phyloP scores from a whole-genome alignment of 1,140 invertebrate genomes.

The Zaprionus lachaisei region DNA sequence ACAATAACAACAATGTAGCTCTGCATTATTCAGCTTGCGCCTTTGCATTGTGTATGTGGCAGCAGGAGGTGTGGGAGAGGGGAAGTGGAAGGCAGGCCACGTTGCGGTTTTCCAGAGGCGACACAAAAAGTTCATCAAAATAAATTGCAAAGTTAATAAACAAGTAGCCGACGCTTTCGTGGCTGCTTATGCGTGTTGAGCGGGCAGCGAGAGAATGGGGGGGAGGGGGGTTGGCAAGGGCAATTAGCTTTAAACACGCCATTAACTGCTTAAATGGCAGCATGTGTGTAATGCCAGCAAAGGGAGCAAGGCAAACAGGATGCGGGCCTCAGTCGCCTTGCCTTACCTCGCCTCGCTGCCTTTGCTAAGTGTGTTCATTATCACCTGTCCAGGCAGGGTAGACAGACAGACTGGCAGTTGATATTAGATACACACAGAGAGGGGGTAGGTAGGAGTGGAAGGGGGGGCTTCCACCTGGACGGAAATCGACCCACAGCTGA shows the following conservation, averaged over 20 bases:
- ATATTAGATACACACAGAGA: constrained; percentile 50
- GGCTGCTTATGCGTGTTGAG: constrained; percentile 16
- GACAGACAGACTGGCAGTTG: constrained; percentile 25
- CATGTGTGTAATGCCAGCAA: constrained; percentile 52
- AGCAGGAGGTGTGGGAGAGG: neutral
- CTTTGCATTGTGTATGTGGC: neutral
- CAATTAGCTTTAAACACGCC: constrained; percentile 78
- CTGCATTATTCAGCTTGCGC: constrained; percentile 24
- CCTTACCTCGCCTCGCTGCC: neutral
- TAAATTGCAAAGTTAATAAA: constrained; percentile 82
- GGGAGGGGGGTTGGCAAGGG: constrained; percentile 44
- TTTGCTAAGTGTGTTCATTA: constrained; percentile 71
- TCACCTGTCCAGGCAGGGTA: constrained; percentile 66
- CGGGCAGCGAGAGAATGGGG: neutral
- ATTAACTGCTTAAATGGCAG: constrained; percentile 81
- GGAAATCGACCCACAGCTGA: constrained; percentile 45
- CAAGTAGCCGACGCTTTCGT: constrained; percentile 61
- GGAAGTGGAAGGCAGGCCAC: neutral
- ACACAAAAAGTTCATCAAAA: constrained; percentile 63
- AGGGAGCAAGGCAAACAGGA: neutral
- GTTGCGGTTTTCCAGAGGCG: constrained; percentile 22
- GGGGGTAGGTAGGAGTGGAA: neutral
- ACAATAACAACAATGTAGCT: neutral
- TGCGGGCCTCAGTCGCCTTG: neutral
- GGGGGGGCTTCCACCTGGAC: neutral